Conservation (phyloP, 2,113 vertebrate genomes). For the Ptilonorhynchus violaceus region DNA sequence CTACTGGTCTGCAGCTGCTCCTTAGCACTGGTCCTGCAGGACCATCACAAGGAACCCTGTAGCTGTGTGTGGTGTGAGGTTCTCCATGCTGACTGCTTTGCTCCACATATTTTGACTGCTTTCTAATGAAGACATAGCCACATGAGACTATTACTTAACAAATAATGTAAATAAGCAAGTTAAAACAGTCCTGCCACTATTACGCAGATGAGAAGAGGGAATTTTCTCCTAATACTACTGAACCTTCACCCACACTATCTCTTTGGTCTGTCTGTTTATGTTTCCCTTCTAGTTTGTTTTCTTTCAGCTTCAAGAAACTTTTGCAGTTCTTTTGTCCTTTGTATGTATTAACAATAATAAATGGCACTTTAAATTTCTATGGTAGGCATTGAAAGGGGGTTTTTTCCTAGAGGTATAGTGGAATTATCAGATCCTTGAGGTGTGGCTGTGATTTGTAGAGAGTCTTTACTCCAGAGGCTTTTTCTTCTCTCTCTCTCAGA, state of each 20-base stretch:
- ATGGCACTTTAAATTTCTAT: background rate
- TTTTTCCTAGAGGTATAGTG: background rate
- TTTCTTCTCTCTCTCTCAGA: background rate
- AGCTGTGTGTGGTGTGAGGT: background rate
- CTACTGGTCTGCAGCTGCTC: background rate
- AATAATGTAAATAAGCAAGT: background rate
- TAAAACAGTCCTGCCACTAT: background rate
- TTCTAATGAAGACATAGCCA: background rate
- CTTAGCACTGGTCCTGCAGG: too few species aligned
- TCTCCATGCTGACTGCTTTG: background rate
- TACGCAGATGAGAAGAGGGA: background rate
- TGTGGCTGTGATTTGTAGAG: background rate
- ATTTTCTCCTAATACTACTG: background rate
- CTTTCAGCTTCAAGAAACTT: background rate
- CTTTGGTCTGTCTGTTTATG: background rate
- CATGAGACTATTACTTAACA: background rate
- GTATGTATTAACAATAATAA: background rate
- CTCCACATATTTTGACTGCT: background rate
- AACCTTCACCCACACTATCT: background rate
- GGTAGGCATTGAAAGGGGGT: background rate
- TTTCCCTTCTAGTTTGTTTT: background rate
- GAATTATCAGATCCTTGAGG: background rate
- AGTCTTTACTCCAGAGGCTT: background rate
- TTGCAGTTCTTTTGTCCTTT: background rate
- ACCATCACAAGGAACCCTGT: background rate